Evolutionary conservation across 2,888 invertebrate genomes (phyloP), one percentile per base, ranked within the genome.

Genomic region (Nebria brevicollis): DNA sequence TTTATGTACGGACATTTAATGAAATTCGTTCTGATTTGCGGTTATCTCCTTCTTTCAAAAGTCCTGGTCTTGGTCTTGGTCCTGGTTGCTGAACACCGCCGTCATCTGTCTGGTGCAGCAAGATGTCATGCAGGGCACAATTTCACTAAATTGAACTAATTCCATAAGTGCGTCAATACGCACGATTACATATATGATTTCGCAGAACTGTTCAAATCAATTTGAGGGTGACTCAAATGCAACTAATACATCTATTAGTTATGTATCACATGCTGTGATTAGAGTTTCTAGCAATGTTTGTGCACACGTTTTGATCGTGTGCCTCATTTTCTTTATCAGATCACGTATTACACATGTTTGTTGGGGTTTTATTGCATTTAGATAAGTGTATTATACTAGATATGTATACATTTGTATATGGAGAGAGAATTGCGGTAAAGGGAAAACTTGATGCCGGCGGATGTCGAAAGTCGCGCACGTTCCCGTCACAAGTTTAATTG

Each of bases 1-100:
- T 79, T 79, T 79, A 80, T 72, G 72, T 64, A 75, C 80, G 41
- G 41, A 70, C 80, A 68, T 80, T 79, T 79, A 75, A 80, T 80
- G 80, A 80, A 80, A 80, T 70, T 80, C 80, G 75, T 80, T 75
- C 41, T 75, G 66, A 75, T 75, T 54, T 80, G 80, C 75, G 80
- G 80, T 75, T 80, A 80, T 80, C 80, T 75, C 13, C 64, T 66
- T 26, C 75, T 72, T 75, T 75, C 65, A 75, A 80, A 80, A 75
- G 34, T 34, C 2, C 34, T 20, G 20, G 20, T 20, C 34, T 2
- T 34, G 34, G 34, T 34, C 2, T 2, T 20, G 20, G 20, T 20
- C 34, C 34, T 34, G 34, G 34, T 34, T 5, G 34, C 34, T 34
- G 34, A 34, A 5, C 34, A 2, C 34, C 34, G 1, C 34, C 34